Percentiles rank a stretch among this genome's conserved stretches.
Evolutionary conservation across 2,797 vertebrate species (phyloP).

Genomic region (Cuculus canorus): DNA sequence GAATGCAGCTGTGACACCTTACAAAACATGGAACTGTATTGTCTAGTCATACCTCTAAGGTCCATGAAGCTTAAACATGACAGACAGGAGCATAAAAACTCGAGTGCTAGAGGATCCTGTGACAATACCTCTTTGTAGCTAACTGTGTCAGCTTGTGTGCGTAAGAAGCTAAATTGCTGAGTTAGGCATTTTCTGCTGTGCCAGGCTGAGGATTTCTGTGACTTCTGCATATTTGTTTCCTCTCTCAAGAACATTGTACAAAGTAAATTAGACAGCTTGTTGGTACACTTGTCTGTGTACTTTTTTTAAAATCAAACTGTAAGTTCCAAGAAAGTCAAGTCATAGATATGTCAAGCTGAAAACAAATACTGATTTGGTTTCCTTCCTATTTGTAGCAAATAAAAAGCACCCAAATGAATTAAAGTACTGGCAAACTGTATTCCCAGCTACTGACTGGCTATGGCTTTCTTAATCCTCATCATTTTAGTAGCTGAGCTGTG

Average conservation of each 20-base stretch:
- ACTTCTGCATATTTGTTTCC: neutral
- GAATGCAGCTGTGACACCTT: neutral
- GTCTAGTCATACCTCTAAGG: neutral
- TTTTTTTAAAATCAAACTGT: neutral
- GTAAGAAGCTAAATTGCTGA: constrained; percentile 12
- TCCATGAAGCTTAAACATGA: neutral
- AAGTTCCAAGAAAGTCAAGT: neutral
- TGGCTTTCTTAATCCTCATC: neutral
- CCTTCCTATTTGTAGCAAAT: neutral
- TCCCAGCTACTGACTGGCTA: neutral
- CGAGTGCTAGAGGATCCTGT: neutral
- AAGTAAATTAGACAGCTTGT: neutral
- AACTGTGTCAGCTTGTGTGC: neutral
- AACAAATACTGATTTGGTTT: neutral
- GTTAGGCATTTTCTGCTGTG: neutral
- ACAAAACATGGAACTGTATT: neutral
- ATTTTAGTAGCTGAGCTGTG: neutral
- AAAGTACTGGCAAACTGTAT: neutral
- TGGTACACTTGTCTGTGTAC: neutral
- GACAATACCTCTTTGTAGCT: neutral
- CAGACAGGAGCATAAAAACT: neutral
- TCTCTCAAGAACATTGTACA: neutral
- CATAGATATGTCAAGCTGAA: neutral
- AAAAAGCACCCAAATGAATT: neutral
- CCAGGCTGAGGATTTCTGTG: neutral